These are phyloP conservation scores for Pyrgus malvae DNA, from an alignment of 2,888 invertebrate species.

Conservation along the genomic window DNA sequence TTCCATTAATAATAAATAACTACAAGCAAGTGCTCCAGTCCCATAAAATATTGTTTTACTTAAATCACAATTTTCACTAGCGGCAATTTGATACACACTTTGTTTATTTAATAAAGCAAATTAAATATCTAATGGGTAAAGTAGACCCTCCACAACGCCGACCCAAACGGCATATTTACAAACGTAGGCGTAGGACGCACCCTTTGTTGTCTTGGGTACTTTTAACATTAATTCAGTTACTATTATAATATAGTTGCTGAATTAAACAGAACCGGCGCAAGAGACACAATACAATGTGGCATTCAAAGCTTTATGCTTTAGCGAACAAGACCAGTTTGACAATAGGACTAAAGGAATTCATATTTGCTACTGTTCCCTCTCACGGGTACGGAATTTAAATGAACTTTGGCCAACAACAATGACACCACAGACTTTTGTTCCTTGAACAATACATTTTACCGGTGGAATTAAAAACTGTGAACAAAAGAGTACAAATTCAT, in stretches of 20 bases:
- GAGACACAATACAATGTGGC: slow-evolving; percentile 52
- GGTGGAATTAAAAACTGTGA: slow-evolving; percentile 78
- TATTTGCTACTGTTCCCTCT: slow-evolving; percentile 79
- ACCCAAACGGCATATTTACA: slow-evolving; percentile 4
- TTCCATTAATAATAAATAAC: too few relatives aligned
- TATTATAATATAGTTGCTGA: slow-evolving; percentile 20
- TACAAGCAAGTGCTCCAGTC: too few relatives aligned
- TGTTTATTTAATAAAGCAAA: too few relatives aligned
- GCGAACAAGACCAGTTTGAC: slow-evolving; percentile 70
- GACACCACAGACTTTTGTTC: slow-evolving; percentile 78
- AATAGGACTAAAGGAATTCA: slow-evolving; percentile 78
- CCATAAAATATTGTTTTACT: too few relatives aligned
- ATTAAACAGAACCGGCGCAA: slow-evolving; percentile 13
- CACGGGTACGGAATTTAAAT: slow-evolving; percentile 78
- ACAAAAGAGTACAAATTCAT: slow-evolving; percentile 79
- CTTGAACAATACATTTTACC: slow-evolving; percentile 78
- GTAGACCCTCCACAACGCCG: too few relatives aligned
- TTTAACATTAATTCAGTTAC: slow-evolving; percentile 9
- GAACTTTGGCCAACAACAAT: slow-evolving; percentile 80
- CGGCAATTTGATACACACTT: too few relatives aligned
- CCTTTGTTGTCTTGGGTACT: slow-evolving; percentile 11
- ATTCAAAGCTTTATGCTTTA: slow-evolving; percentile 67
- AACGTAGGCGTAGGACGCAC: too few relatives aligned
- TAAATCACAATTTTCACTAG: too few relatives aligned
- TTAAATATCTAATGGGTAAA: too few relatives aligned